These are phyloP conservation scores for Tetramorium simillimum DNA, from an alignment of 1,140 invertebrate species.

Conservation along the genomic window DNA sequence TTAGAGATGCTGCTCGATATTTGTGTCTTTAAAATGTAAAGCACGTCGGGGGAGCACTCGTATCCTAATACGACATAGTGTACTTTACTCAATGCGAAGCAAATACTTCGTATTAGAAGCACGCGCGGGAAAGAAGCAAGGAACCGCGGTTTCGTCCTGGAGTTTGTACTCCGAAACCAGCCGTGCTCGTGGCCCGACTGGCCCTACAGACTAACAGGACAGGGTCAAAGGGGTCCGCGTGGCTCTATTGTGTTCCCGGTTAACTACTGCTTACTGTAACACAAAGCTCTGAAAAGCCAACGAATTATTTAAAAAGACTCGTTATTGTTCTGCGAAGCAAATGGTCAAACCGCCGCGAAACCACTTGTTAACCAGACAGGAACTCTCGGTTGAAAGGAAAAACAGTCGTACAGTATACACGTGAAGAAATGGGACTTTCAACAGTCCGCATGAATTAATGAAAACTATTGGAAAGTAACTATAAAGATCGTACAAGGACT, in stretches of 20 bases:
- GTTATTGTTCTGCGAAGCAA: slow-evolving; percentile 67
- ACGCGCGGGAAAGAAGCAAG: slow-evolving; percentile 2
- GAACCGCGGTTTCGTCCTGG: neutral
- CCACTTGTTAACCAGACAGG: slow-evolving; percentile 14
- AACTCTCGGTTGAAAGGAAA: slow-evolving; percentile 14
- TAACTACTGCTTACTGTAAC: slow-evolving; percentile 71
- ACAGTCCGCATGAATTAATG: neutral
- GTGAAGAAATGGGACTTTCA: neutral
- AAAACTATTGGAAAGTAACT: neutral
- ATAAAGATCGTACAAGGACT: neutral
- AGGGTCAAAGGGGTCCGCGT: slow-evolving; percentile 32
- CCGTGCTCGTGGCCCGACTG: slow-evolving; percentile 7
- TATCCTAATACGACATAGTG: slow-evolving; percentile 27
- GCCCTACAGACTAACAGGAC: slow-evolving; percentile 7
- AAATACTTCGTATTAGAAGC: slow-evolving; percentile 58
- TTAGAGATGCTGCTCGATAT: neutral
- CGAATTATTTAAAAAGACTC: slow-evolving; percentile 75
- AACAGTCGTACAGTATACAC: neutral
- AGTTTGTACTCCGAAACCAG: slow-evolving; percentile 53
- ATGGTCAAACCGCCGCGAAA: slow-evolving; percentile 47
- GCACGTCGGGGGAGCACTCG: slow-evolving; percentile 21
- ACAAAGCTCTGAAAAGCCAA: slow-evolving; percentile 69
- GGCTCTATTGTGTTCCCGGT: slow-evolving; percentile 62
- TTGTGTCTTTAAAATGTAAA: neutral
- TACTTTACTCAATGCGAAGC: slow-evolving; percentile 39